Evolutionary conservation across 1,140 invertebrate genomes (phyloP), one percentile per base, ranked within the genome.

Genomic region (Drosophila bifasciata): DNA sequence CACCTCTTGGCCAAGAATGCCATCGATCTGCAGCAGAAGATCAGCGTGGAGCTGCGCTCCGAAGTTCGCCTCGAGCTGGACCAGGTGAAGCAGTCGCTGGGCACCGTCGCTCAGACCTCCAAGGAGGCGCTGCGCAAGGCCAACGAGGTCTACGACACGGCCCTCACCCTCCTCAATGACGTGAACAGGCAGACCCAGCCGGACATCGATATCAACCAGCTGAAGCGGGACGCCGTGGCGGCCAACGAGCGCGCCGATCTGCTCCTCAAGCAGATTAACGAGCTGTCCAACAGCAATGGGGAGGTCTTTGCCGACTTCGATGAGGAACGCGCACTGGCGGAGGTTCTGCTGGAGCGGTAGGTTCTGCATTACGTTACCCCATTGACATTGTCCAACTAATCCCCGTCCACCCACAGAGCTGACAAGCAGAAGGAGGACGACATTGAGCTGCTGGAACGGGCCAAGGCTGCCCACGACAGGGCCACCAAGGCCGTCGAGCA

Each of bases 401-500:
- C 19, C 23, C 0, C 0, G 3, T 44, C 11, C 16, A 21, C 11
- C 43, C 17, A 0, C 41, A 91, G 91, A 51, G 89, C 91, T 1
- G 85, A 92, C 4, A 50, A 86, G 39, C 85, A 93, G 52, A 88
- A 91, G 32, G 62, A 75, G 36, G 90, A 93, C 5, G 92, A 91
- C 64, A 86, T 91, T 43, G 92, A 93, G 28, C 73, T 94, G 0
- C 80, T 96, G 8, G 92, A 92, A 0, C 93, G 95, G n/a, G 92
- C 96, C n/a, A 92, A 94, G 19, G 93, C 94, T 9, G 95, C 97
- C 0, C 93, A 95, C 36, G 94, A 93, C 0, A 94, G 94, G 81
- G 97, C 97, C 0, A 94, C 95, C 57, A 94, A 96, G 57, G 97
- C 98, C 19, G 95, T 98, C 0, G 93, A 95, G 66, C 93, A 95